phyloP scores from a whole-genome alignment of 2,113 vertebrate species.

The Alosa alosa region DNA sequence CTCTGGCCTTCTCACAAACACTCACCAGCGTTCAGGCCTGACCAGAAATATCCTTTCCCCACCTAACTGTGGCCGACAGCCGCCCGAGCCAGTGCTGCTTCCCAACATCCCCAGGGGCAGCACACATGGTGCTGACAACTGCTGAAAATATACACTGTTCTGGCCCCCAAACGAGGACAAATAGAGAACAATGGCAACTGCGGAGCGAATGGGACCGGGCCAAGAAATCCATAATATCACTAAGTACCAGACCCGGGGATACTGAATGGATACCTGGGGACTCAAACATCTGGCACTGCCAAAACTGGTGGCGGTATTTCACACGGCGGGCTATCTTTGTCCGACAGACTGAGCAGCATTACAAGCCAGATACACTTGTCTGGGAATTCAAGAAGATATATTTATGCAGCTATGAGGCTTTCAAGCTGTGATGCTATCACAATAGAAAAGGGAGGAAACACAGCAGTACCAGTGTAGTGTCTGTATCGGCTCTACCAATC shows the following conservation, averaged over 20 bases:
- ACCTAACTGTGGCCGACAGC: not conserved
- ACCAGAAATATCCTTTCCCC: slow-evolving; percentile 34
- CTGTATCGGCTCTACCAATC: not conserved
- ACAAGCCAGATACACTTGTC: not conserved
- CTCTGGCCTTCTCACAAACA: slow-evolving; percentile 23
- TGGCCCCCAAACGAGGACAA: slow-evolving; percentile 5
- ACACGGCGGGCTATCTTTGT: not conserved
- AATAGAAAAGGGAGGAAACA: not conserved
- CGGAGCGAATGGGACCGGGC: not conserved
- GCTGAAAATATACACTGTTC: not conserved
- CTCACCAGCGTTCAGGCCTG: slow-evolving; percentile 15
- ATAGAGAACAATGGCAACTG: not conserved
- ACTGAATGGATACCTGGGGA: not conserved
- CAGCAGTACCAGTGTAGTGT: not conserved
- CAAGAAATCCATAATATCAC: slow-evolving; percentile 6
- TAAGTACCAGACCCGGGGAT: not conserved
- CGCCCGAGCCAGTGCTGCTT: not conserved
- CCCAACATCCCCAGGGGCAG: slow-evolving; percentile 10
- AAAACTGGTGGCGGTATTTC: not conserved
- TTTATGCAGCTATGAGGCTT: not conserved
- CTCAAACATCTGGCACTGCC: not conserved
- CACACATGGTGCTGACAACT: slow-evolving; percentile 13
- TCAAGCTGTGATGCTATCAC: not conserved
- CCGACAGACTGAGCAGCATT: not conserved
- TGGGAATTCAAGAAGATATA: not conserved